Conservation (phyloP, 2,113 vertebrate genomes). For the Cervus canadensis region DNA sequence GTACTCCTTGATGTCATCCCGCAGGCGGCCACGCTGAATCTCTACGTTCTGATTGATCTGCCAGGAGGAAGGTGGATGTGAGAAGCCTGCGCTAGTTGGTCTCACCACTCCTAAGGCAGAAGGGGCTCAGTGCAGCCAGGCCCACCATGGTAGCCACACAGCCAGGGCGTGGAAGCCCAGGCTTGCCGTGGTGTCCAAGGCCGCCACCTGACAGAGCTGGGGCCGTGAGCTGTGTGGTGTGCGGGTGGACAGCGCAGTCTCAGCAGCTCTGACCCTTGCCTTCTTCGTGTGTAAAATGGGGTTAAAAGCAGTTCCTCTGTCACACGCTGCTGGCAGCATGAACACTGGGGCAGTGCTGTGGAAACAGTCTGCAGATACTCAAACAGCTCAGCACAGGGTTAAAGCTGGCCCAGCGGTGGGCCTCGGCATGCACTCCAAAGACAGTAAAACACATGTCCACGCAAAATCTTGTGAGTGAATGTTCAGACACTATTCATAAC, state of each 20-base stretch:
- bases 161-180: background rate
- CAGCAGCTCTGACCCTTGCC: background rate
- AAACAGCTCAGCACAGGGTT: background rate
- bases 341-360: background rate
- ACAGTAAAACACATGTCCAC: background rate
- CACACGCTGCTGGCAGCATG: background rate
- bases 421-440: background rate
- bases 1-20: constrained; percentile 96
- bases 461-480: background rate
- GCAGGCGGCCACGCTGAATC: constrained; percentile 90
- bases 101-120: background rate
- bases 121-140: background rate
- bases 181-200: background rate
- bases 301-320: background rate
- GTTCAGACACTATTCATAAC: background rate
- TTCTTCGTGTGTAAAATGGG: background rate
- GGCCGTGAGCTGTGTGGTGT: background rate
- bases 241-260: background rate
- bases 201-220: background rate
- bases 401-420: background rate
- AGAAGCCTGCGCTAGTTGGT: background rate
- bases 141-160: fast-evolving
- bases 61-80: background rate
- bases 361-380: background rate
- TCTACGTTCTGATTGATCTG: constrained; percentile 92